phyloP scores from a whole-genome alignment of 2,888 invertebrate species.

The Leptinotarsa rubiginosa region DNA sequence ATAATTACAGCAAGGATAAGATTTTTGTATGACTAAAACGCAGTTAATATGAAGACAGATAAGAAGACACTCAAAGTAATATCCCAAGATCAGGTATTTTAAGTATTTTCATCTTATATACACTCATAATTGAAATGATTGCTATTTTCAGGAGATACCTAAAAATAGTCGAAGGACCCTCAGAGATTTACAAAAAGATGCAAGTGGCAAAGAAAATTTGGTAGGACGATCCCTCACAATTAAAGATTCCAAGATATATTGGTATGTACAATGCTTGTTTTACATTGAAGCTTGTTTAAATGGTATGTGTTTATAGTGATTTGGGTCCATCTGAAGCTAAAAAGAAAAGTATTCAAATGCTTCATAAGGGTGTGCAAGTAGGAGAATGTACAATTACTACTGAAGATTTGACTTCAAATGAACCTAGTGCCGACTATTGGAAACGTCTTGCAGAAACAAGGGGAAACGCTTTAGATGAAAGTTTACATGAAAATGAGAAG shows the following conservation, averaged over 20 bases:
- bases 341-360: constrained; percentile 66
- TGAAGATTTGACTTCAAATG: constrained; percentile 78
- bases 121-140: constrained; percentile 22
- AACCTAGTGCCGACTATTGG: constrained; percentile 83
- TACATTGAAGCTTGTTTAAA: constrained; percentile 26
- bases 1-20: too few relatives aligned
- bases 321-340: constrained; percentile 44
- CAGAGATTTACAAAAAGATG: constrained; percentile 79
- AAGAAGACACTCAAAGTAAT: constrained; percentile 58
- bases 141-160: constrained; percentile 67
- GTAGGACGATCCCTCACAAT: constrained; percentile 71
- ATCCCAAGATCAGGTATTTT: constrained; percentile 59
- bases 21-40: neutral
- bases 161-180: constrained; percentile 75
- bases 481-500: constrained; percentile 78
- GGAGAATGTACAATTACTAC: constrained; percentile 70
- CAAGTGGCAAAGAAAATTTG: constrained; percentile 81
- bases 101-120: constrained; percentile 46
- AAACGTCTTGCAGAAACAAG: constrained; percentile 80
- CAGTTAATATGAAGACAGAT: constrained; percentile 58
- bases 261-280: constrained; percentile 16
- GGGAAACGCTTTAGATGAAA: constrained; percentile 77
- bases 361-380: constrained; percentile 73
- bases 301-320: constrained; percentile 37
- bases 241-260: constrained; percentile 50